Base-by-base conservation (phyloP, 2,113 vertebrate genomes). In the Cephalopholis sonnerati region DNA sequence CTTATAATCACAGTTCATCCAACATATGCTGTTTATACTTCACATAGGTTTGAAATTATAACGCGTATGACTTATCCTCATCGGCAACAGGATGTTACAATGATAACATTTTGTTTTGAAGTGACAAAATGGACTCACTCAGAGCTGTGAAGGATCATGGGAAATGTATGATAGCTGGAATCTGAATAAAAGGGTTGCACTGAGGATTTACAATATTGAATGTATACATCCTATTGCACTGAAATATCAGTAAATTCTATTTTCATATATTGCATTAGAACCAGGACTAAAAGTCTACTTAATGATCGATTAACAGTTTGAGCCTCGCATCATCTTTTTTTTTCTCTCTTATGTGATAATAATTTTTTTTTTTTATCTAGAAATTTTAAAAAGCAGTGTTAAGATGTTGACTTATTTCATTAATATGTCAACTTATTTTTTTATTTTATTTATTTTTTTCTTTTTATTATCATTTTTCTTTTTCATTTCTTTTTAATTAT, bases 81-180 rank as follows among this genome's bases (percentile, higher is more conserved):
- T 46, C 12, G 13, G 39, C 1, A 2, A n/a, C 0, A 24, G 22
- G 25, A 51, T 25, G 15, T 57, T 62, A 39, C 1, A 50, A 59
- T 3, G 25, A 66, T 27, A 41, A 27, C 0, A 0, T 54, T 50
- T 63, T 51, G 25, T 68, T 62, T 77, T 63, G 15, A 76, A 41
- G 27, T 17, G 29, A 41, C 36, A 15, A 29, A 69, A 50, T 17
- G 20, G 39, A 9, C 41, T 74, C 29, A 65, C 18, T 62, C 5
- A 39, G 74, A 41, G 32, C 9, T 54, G 51, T 7, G 13, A 53
- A 81, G 78, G 17, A 65, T 74, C 51, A 69, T 22, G 29, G 69
- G 22, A 74, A 66, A 61, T 17, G 16, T 44, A 50, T 15, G 6
- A 74, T 17, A 58, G 61, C 51, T 46, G n/a, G 18, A 36, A 68